These are phyloP conservation scores for Carabus problematicus DNA, from an alignment of 2,888 invertebrate genomes.

Conservation along the genomic window DNA sequence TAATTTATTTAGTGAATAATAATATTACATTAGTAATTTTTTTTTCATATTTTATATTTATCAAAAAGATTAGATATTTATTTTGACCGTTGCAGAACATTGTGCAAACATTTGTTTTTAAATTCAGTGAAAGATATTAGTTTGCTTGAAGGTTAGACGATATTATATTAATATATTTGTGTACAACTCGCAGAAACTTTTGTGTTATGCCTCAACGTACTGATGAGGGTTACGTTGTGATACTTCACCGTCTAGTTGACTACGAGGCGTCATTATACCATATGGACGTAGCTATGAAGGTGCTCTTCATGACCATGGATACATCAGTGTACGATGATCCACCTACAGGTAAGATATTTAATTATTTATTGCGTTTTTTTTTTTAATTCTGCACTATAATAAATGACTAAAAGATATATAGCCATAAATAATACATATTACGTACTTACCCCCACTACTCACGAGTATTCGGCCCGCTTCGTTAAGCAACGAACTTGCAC, in stretches of 20 bases:
- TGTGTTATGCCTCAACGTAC: conserved; percentile 66
- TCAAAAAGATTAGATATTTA: too few species aligned
- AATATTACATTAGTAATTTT: too few species aligned
- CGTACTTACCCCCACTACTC: too few species aligned
- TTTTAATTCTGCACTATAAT: too few species aligned
- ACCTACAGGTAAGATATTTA: conserved; percentile 56
- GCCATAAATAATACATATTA: too few species aligned
- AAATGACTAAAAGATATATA: too few species aligned
- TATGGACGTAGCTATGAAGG: conserved; percentile 67
- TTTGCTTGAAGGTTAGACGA: neutral
- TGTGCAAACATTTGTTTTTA: neutral
- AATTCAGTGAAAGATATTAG: neutral
- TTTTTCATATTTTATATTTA: too few species aligned
- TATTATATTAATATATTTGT: neutral
- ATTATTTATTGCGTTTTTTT: too few species aligned
- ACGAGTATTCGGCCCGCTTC: too few species aligned
- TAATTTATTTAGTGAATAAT: too few species aligned
- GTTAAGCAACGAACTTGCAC: too few species aligned
- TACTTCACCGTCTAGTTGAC: conserved; percentile 68
- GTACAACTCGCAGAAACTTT: conserved; percentile 55
- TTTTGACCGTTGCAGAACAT: neutral
- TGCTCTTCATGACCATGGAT: conserved; percentile 58
- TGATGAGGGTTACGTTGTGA: conserved; percentile 66
- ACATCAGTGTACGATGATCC: conserved; percentile 66
- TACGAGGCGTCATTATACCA: conserved; percentile 66